Base-by-base conservation (phyloP, 2,113 vertebrate species). In the Malurus elegans region DNA sequence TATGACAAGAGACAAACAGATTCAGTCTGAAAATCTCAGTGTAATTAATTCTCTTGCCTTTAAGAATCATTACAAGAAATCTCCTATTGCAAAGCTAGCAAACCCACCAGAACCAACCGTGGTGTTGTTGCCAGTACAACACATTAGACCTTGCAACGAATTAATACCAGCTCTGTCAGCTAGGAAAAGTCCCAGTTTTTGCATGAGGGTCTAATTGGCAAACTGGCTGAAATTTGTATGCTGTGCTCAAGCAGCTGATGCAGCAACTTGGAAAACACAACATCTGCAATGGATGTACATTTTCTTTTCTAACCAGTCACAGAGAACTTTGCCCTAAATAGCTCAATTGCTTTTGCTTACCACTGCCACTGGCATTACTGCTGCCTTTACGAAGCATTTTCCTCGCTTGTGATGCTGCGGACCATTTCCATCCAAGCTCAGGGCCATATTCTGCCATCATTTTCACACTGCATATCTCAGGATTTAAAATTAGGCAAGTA, bases 401-500 rank as follows among this genome's bases (percentile, higher is more conserved):
- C 92, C 85, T 89, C 38, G 57, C 75, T 89, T 93, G 86, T 50
- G 82, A 82, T 93, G 79, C 90, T 90, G 66, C 23, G 24, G 92
- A 95, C 86, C 95, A 75, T 86, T 97, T 95, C 91, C 75, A 94
- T 90, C 92, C 92, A 95, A 95, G 94, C 84, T 93, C 70, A 92
- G 91, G 86, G 90, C 95, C 94, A 96, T 85, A 91, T 89, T 95
- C 91, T 95, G 86, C 81, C 96, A 95, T 94, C 92, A 34, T 90
- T 92, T 96, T 96, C 92, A 94, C 54, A 16, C 95, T 96, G 91
- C 91, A 95, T 95, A 92, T 80, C 91, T 86, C 93, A 91, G 95
- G 92, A 97, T 97, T 96, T 96, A 93, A 96, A 96, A 93, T 96
- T 94, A 97, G 85, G 90, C 86, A 86, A 91, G 87, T 95, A 95